phyloP scores from a whole-genome alignment of 2,888 invertebrate genomes.

The Mythimna vitellina region DNA sequence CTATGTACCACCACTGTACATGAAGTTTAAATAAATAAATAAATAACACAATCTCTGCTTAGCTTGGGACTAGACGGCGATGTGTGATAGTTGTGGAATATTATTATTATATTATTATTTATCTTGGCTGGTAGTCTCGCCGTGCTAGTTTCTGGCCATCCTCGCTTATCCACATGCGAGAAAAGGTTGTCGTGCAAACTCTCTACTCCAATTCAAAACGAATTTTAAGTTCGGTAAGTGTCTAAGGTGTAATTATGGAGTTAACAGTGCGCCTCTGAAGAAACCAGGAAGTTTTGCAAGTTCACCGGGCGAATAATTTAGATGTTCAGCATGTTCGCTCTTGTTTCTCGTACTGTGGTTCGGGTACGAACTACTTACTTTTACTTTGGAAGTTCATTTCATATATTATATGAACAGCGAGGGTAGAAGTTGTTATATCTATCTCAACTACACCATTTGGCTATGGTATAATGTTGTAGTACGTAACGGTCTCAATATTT shows the following conservation, averaged over 20 bases:
- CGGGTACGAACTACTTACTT: constrained; percentile 6
- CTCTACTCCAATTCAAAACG: constrained; percentile 61
- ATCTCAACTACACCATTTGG: background rate
- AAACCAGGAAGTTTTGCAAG: constrained; percentile 53
- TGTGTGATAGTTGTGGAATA: too few species aligned
- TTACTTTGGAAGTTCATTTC: constrained; percentile 28
- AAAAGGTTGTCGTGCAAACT: constrained; percentile 22
- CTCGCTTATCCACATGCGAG: background rate
- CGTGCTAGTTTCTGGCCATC: too few species aligned
- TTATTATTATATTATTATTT: too few species aligned
- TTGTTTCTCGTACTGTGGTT: constrained; percentile 39
- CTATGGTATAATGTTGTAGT: background rate
- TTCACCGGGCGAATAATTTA: constrained; percentile 49
- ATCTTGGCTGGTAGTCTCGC: background rate
- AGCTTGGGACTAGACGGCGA: too few species aligned
- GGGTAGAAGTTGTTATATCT: background rate
- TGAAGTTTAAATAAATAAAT: too few species aligned
- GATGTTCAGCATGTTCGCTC: constrained; percentile 48
- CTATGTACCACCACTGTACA: too few species aligned
- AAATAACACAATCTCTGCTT: too few species aligned
- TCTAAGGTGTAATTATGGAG: constrained; percentile 68
- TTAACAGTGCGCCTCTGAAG: constrained; percentile 53
- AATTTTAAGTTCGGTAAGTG: constrained; percentile 65
- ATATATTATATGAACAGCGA: background rate
- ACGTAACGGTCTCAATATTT: too few species aligned